Evolutionary conservation across 2,113 vertebrate species (phyloP), one percentile per base, ranked within the genome.

Genomic region (Hirundichthys speculiger): DNA sequence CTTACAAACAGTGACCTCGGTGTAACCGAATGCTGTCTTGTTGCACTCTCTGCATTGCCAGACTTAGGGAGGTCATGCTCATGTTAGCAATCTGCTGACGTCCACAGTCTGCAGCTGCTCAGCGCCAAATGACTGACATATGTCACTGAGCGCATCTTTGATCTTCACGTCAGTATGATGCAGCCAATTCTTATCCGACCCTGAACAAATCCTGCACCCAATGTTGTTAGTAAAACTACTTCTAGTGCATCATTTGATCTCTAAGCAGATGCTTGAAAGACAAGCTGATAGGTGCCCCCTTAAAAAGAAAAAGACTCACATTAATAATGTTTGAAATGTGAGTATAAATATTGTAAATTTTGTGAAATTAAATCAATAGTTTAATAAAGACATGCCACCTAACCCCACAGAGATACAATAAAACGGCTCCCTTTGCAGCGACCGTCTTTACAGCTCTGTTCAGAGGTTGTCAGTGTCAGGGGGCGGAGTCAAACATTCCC

Each of bases 131-230:
- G 67, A 64, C 21, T 72, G 77, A 75, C 74, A 84, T 67, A 75
- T 76, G 70, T 82, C 73, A 72, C 39, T 49, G 40, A 55, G 70
- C 75, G 50, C 51, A 46, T 58, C 21, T 19, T 78, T 74, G 73
- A 69, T 58, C 62, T 72, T 49, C 30, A 50, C 40, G 69, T 71
- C 81, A 79, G 60, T 41, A 63, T 30, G 51, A 61, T 58, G 52
- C 77, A 82, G 76, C 65, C 78, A 68, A 40, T 71, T 76, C 50
- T 64, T 25, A 58, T 86, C 69, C 69, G 61, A 66, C 52, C 59
- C 13, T 25, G n/a, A 68, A 56, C 69, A 59, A 64, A 69, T 46
- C 52, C 56, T n/a, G 15, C 57, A 62, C 47, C 15, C 56, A 47
- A 49, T 34, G 25, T 16, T 45, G 51, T 48, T 62, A 54, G 48